These are phyloP conservation scores for Machimus atricapillus DNA, from an alignment of 2,888 invertebrate species.

Conservation along the genomic window DNA sequence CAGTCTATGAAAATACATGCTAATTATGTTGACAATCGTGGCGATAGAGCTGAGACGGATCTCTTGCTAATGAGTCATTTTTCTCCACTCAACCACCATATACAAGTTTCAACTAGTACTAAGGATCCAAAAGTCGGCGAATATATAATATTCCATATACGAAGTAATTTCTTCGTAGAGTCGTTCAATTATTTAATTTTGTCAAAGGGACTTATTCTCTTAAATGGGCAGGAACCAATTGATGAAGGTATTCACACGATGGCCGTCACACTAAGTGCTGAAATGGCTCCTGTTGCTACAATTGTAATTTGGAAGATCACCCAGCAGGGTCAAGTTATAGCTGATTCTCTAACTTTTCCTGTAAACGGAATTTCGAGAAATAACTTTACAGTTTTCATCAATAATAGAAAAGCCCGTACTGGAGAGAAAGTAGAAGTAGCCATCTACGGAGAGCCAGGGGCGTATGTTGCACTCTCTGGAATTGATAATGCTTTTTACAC, in stretches of 20 bases:
- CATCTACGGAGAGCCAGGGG: slow-evolving; percentile 91
- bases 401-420: slow-evolving; percentile 92
- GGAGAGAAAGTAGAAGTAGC: slow-evolving; percentile 93
- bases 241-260: slow-evolving; percentile 78
- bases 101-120: slow-evolving; percentile 87
- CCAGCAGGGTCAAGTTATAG: slow-evolving; percentile 82
- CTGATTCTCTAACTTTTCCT: slow-evolving; percentile 94
- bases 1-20: slow-evolving; percentile 74
- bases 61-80: slow-evolving; percentile 78
- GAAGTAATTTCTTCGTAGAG: slow-evolving; percentile 89
- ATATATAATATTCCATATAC: slow-evolving; percentile 92
- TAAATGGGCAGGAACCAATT: slow-evolving; percentile 86
- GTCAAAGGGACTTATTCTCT: slow-evolving; percentile 89
- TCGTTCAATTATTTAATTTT: slow-evolving; percentile 89
- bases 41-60: slow-evolving; percentile 73
- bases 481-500: slow-evolving; percentile 89
- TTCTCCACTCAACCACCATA: slow-evolving; percentile 82
- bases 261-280: slow-evolving; percentile 81
- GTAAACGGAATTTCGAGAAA: slow-evolving; percentile 94
- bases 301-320: slow-evolving; percentile 88
- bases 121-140: slow-evolving; percentile 86
- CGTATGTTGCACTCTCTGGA: slow-evolving; percentile 91
- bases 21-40: slow-evolving; percentile 72
- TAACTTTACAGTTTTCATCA: slow-evolving; percentile 86
- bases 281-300: slow-evolving; percentile 93